phyloP scores from a whole-genome alignment of 2,888 invertebrate species.

The Corbicula japonica region DNA sequence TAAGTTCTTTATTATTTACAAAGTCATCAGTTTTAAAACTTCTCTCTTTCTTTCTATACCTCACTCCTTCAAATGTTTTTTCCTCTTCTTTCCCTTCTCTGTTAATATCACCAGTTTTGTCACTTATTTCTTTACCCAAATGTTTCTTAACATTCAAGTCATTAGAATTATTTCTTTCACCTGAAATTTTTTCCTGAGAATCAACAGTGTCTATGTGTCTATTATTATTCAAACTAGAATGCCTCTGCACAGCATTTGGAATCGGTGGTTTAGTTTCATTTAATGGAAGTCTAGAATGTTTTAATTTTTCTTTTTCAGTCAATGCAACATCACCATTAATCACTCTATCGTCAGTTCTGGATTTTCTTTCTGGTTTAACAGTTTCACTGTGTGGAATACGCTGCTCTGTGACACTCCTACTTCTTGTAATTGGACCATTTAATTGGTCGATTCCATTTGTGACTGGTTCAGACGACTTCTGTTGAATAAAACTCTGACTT shows the following conservation, averaged over 20 bases:
- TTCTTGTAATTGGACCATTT: constrained; percentile 13
- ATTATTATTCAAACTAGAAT: constrained; percentile 25
- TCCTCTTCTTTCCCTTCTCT: not conserved
- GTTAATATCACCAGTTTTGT: no score
- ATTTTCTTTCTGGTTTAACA: constrained; percentile 3
- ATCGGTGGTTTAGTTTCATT: constrained; percentile 24
- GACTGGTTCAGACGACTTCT: constrained; percentile 42
- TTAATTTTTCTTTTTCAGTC: constrained; percentile 17
- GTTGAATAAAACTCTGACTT: constrained; percentile 60
- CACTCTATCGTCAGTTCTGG: constrained; percentile 5
- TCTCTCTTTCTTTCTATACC: not conserved
- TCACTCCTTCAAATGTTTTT: not conserved
- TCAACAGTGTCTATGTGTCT: not conserved
- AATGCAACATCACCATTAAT: constrained; percentile 16
- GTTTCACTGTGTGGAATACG: not conserved
- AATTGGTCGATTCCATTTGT: constrained; percentile 21
- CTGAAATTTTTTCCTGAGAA: constrained; percentile 8
- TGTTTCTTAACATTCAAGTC: not conserved
- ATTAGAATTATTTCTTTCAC: constrained; percentile 1
- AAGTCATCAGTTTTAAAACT: no score
- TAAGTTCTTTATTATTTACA: no score
- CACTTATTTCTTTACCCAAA: not conserved
- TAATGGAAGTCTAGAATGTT: not conserved
- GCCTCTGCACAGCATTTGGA: constrained; percentile 27
- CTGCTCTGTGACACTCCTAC: constrained; percentile 54